These are phyloP conservation scores for Morphnarchus princeps DNA, from an alignment of 2,113 vertebrate species.

Conservation along the genomic window DNA sequence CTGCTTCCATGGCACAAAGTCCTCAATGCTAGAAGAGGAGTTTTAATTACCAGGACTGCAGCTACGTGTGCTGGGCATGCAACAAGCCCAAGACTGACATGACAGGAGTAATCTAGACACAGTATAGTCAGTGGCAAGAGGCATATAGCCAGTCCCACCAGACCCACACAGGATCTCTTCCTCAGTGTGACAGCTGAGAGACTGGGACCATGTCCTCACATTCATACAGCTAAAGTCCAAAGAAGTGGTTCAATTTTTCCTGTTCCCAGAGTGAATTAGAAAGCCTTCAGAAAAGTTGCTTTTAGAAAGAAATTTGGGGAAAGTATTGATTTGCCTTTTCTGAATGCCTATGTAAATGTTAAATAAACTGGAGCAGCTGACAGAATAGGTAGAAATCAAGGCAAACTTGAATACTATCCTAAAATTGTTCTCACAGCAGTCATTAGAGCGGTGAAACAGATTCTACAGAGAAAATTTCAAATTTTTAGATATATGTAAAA, in stretches of 20 bases:
- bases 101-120: background rate
- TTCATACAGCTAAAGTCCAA: background rate
- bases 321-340: background rate
- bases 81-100: background rate
- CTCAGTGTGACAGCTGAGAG: background rate
- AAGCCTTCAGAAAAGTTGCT: background rate
- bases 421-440: background rate
- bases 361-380: background rate
- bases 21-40: background rate
- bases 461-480: background rate
- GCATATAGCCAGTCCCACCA: background rate
- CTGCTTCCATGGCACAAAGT: background rate
- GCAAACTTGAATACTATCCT: background rate
- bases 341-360: background rate
- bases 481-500: background rate
- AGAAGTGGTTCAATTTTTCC: background rate
- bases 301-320: background rate
- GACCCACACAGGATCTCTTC: fast-evolving
- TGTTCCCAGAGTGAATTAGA: background rate
- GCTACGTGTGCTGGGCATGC: background rate
- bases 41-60: background rate
- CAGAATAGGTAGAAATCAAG: background rate
- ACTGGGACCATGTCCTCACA: fast-evolving
- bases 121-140: background rate
- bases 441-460: background rate